Percentiles rank a stretch among this genome's conserved stretches.
These are phyloP conservation scores for Carposina sasakii DNA, from an alignment of 1,140 invertebrate genomes.

Conservation along the genomic window DNA sequence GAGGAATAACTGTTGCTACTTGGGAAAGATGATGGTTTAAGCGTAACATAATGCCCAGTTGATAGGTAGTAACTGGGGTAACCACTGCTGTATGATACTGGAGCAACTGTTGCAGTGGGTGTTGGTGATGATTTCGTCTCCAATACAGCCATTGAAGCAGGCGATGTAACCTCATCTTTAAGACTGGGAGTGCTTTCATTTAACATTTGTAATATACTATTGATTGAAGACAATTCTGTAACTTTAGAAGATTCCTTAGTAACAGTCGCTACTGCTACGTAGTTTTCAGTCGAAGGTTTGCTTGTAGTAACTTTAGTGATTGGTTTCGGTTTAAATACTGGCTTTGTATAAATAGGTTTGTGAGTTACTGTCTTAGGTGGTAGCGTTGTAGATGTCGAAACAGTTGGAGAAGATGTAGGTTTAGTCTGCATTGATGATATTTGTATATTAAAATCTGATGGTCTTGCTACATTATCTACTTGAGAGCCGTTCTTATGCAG, in stretches of 20 bases:
- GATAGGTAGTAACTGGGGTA: slow-evolving; percentile 51
- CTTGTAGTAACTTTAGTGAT: slow-evolving; percentile 27
- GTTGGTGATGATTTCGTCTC: slow-evolving; percentile 59
- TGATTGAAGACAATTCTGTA: slow-evolving; percentile 73
- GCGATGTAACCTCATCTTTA: slow-evolving; percentile 45
- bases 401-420: slow-evolving; percentile 46
- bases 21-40: slow-evolving; percentile 46
- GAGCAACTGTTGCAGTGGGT: slow-evolving; percentile 42
- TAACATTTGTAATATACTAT: slow-evolving; percentile 78
- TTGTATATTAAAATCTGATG: slow-evolving; percentile 74
- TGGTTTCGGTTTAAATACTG: slow-evolving; percentile 66
- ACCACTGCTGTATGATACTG: slow-evolving; percentile 68
- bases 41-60: slow-evolving; percentile 57
- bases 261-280: slow-evolving; percentile 47
- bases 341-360: slow-evolving; percentile 48
- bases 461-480: slow-evolving; percentile 73
- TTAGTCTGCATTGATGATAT: slow-evolving; percentile 68
- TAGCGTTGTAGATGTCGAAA: slow-evolving; percentile 40
- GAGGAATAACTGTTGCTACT: slow-evolving; percentile 12
- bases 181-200: slow-evolving; percentile 71
- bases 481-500: slow-evolving; percentile 76
- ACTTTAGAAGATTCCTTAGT: slow-evolving; percentile 52
- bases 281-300: slow-evolving; percentile 48
- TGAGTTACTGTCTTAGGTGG: slow-evolving; percentile 52
- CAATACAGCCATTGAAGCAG: slow-evolving; percentile 34